Evolutionary conservation across 2,888 invertebrate species (phyloP).

Genomic region (Torymus texanus): DNA sequence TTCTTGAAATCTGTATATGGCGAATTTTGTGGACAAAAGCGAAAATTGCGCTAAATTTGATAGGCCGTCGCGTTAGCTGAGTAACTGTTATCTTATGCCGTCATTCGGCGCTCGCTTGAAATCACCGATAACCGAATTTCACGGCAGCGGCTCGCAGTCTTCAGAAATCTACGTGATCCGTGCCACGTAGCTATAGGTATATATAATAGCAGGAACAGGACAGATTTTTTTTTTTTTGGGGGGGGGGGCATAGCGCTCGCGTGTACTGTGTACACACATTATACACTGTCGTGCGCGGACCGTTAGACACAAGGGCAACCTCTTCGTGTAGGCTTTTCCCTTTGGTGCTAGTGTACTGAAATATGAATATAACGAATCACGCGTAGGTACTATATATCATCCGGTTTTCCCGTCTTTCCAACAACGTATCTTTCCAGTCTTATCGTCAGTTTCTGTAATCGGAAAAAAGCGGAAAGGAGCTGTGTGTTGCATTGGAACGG

Average conservation of each 20-base stretch:
- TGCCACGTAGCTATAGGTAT: slow-evolving; percentile 5
- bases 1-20: no score
- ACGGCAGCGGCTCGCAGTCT: slow-evolving; percentile 16
- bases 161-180: slow-evolving; percentile 33
- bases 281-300: no score
- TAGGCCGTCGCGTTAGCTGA: slow-evolving; percentile 11
- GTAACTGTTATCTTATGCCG: neutral
- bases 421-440: slow-evolving; percentile 3
- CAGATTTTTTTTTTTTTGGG: neutral
- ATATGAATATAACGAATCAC: no score
- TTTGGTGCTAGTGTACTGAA: no score
- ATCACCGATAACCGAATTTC: neutral
- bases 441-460: neutral
- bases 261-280: slow-evolving; percentile 2
- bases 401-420: neutral
- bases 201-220: neutral
- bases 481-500: neutral
- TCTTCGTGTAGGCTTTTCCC: no score
- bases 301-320: no score
- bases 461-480: slow-evolving; percentile 6
- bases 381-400: no score
- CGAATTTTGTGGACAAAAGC: slow-evolving; percentile 19
- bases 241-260: neutral
- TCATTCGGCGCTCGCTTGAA: neutral
- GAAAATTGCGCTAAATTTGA: slow-evolving; percentile 5